Evolutionary conservation across 1,140 invertebrate genomes (phyloP), one percentile per base, ranked within the genome.

Genomic region (Hycleus cichorii): DNA sequence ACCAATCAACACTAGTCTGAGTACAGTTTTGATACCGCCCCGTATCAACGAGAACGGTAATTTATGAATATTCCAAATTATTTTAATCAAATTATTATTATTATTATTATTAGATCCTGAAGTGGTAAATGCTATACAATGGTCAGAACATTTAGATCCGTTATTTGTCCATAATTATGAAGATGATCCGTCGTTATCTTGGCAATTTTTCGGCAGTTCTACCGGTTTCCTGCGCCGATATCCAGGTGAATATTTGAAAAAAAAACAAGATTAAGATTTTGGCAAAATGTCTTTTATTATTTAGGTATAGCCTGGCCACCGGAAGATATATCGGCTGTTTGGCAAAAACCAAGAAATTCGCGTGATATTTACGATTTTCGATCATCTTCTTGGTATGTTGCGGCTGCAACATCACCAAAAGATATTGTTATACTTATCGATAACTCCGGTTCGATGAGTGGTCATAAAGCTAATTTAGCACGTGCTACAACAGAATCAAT

Each of bases 151-250:
- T 63, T 79, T 98, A 66, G 92, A 96, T 76, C 84, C 88, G 39
- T 80, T 93, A 49, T 98, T 97, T 75, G 83, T 87, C 60, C 90
- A 91, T 72, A 97, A 98, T 78, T 91, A 92, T 67, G 88, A 95
- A 71, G 85, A 87, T 66, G 93, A 97, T 79, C 87, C 91, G 1
- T 85, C 90, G 0, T 80, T 98, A 4, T 89, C 91, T 12, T 97
- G 93, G 94, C 95, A 98, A 76, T 98, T 95, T 77, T 97, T 95
- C 76, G 94, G 95, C 49, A 94, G 91, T 49, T 88, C 90, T 39
- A 82, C 85, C 2, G 95, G 95, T 39, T 96, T 97, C 74, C 81
- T 98, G 68, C 80, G 95, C 64, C 83, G 93, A 66, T 97, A 93
- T 80, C 95, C 95, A 73, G 93, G 93, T 91, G 78, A 68, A 8